Evolutionary conservation across 2,113 vertebrate genomes (phyloP), one percentile per base, ranked within the genome.

Genomic region (Alces alces): DNA sequence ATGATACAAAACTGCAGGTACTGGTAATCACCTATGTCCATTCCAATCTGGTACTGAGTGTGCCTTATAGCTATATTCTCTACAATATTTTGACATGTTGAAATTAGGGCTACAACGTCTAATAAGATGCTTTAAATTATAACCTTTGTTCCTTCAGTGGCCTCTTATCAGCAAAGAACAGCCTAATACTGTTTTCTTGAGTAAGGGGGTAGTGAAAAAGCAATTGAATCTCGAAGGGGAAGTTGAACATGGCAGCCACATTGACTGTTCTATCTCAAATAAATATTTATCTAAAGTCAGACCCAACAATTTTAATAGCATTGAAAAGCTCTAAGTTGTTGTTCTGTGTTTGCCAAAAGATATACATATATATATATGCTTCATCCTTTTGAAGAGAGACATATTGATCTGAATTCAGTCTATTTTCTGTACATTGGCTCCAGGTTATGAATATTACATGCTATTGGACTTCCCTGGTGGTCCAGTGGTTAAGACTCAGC

Each of bases 401-500:
- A 82, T 58, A 89, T 76, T 92, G 91, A 95, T 86, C 27, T 88
- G 45, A 82, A 86, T 82, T 80, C 88, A 88, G 82, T 60, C 78
- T 27, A 76, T 55, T 86, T 64, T 89, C 66, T 94, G 36, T 61
- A 86, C 36, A 50, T 17, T 21, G 84, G 6, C 17, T n/a, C 36
- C 50, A 89, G 47, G 5, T 23, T 43, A 92, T 64, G 66, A 66
- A 61, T 85, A 61, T 79, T 83, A 83, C 27, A 55, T 45, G 19
- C 39, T 30, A 16, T 55, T 8, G 16, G 47, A 80, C 78, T 80
- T 33, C 47, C 47, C 17, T 80, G 78, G 47, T 80, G 78, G 17
- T 52, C 17, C 78, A 80, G 30, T 52, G 78, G 47, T 80, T 52
- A 52, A 52, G 78, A 33, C 30, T 80, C 78, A 12, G 78, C 78